Base-by-base conservation (phyloP, 2,113 vertebrate species). In the Catharus minimus region DNA sequence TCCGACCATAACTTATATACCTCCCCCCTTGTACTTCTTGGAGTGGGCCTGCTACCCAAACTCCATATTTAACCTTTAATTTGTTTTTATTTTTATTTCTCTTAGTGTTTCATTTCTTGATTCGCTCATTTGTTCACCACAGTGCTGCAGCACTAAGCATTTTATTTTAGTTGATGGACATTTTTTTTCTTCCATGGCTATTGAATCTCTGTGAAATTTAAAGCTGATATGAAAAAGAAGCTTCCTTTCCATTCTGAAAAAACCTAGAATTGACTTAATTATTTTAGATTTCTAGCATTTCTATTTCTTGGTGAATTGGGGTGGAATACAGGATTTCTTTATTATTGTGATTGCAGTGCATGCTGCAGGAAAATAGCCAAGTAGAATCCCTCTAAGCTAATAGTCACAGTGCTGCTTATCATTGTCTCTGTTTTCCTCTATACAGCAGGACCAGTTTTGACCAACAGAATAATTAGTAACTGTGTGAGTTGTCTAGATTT, bases 151-250 rank as follows among this genome's bases (percentile, higher is more conserved):
- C 88, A 95, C 69, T 82, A 92, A 80, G 93, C 95, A 95, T 96
- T 94, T 91, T 95, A 93, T 95, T 96, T 97, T 87, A 89, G 93
- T 96, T 90, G 95, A 95, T 86, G 90, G 95, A 92, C 68, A 15
- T 93, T 95, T 96, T 94, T 93, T 76, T 73, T 68, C 69, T 90
- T 72, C 86, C 33, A 46, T 75, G 88, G 71, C 88, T 93, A 82
- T 97, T 96, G 89, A 96, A 95, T 89, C 84, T 94, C 86, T 92
- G 92, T 96, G 93, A 96, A 97, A 97, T 97, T 96, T 92, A 96
- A 82, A 62, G 44, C 89, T 94, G 64, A 61, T 88, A 75, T 28
- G 50, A 87, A 76, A 95, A 78, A 89, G 88, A 83, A 73, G 67
- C 76, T 95, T 92, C 82, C 79, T 95, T 96, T 91, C 93, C 76